Conservation (phyloP, 2,113 vertebrate species). For the Donacobius atricapilla region DNA sequence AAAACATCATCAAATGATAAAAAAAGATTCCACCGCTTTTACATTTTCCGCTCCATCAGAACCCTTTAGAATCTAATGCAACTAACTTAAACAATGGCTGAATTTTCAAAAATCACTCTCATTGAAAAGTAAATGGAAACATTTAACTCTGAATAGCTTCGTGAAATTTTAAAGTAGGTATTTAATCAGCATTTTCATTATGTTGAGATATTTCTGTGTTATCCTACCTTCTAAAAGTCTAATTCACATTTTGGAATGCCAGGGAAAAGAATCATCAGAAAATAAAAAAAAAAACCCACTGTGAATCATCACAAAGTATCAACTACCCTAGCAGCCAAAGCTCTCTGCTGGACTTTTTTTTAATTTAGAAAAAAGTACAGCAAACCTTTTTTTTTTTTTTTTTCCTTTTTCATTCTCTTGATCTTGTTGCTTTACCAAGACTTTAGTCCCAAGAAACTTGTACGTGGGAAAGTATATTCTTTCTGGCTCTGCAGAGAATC, state of each 20-base stretch:
- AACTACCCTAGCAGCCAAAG: background rate
- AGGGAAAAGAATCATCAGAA: background rate
- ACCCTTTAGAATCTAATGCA: background rate
- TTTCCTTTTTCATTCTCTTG: background rate
- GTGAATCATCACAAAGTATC: background rate
- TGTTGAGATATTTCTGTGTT: background rate
- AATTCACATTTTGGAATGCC: background rate
- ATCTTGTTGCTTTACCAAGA: background rate
- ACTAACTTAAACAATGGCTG: background rate
- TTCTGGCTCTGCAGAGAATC: background rate
- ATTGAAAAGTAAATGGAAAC: background rate
- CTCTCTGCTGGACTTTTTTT: background rate
- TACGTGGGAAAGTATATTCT: background rate
- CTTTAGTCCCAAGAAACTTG: background rate
- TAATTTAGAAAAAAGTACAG: background rate
- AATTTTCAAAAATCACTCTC: background rate
- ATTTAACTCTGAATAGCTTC: background rate
- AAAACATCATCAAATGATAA: background rate
- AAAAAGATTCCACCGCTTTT: background rate
- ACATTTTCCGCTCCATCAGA: background rate
- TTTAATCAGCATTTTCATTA: background rate
- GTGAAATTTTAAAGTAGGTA: background rate
- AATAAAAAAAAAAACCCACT: background rate
- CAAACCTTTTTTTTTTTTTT: background rate
- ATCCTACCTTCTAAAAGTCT: background rate